Percentiles rank a stretch among this genome's conserved stretches.
phyloP scores from a whole-genome alignment of 2,797 vertebrate genomes.

The Aphelocoma californica region DNA sequence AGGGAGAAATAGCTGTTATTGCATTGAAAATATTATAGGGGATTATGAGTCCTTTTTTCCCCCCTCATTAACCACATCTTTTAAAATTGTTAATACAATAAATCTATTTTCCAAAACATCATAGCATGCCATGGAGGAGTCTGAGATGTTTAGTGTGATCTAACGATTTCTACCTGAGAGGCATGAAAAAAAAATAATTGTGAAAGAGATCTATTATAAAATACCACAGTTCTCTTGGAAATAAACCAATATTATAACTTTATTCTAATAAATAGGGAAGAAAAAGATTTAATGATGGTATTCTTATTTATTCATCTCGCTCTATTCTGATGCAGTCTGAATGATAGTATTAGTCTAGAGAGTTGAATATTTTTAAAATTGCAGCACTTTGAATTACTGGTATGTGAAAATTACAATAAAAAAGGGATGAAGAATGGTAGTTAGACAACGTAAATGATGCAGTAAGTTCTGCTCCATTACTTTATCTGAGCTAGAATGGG shows the following conservation, averaged over 20 bases:
- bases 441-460: slow-evolving; percentile 40
- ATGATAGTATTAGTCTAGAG: not conserved
- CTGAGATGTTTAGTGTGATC: not conserved
- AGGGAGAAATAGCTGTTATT: not conserved
- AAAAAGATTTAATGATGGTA: not conserved
- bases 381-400: slow-evolving; percentile 18
- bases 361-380: slow-evolving; percentile 26
- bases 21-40: not conserved
- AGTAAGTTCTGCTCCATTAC: slow-evolving; percentile 51
- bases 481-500: not conserved
- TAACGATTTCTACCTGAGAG: not conserved
- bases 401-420: slow-evolving; percentile 40
- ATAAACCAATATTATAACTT: not conserved
- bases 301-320: slow-evolving; percentile 19
- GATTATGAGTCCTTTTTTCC: not conserved
- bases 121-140: not conserved
- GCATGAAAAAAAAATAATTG: not conserved
- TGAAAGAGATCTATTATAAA: not conserved
- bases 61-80: not conserved
- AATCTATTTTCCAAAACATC: not conserved
- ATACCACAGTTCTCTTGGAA: not conserved
- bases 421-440: slow-evolving; percentile 18
- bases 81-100: not conserved
- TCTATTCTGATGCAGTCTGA: not conserved
- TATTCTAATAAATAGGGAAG: not conserved